Evolutionary conservation across 2,888 invertebrate genomes (phyloP).

Genomic region (Tinea trinotella): DNA sequence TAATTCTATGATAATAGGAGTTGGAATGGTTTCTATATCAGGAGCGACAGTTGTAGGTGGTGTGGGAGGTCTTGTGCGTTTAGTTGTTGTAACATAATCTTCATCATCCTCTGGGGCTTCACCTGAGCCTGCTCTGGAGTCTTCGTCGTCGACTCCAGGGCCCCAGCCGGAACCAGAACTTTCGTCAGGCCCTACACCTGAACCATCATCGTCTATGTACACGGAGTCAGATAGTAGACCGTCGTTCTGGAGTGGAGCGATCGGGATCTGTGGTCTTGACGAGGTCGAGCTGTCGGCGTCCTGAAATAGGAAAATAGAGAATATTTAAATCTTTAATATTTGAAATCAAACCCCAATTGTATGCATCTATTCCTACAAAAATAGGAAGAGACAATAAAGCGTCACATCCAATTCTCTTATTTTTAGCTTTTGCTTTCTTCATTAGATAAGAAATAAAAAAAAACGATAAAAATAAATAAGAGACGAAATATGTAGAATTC

Average conservation of each 20-base stretch:
- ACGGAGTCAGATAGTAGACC: constrained; percentile 70
- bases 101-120: constrained; percentile 60
- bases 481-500: no score
- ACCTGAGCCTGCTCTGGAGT: constrained; percentile 47
- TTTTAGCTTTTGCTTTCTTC: no score
- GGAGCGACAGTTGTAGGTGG: constrained; percentile 25
- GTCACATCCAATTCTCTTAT: no score
- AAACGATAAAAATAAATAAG: no score
- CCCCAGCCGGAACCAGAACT: constrained; percentile 92
- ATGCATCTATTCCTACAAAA: no score
- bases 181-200: constrained; percentile 79
- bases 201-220: constrained; percentile 83
- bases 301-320: no score
- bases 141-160: constrained; percentile 84
- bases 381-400: no score
- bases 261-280: constrained; percentile 26
- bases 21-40: constrained; percentile 31
- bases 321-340: no score
- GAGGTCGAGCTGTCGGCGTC: constrained; percentile 38
- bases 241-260: constrained; percentile 46
- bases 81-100: constrained; percentile 38
- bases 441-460: no score
- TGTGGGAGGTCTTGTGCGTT: constrained; percentile 24
- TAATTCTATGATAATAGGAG: constrained; percentile 41
- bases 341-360: no score